Percentiles rank a stretch among this genome's conserved stretches.
Evolutionary conservation across 2,888 invertebrate genomes (phyloP).

Genomic region (Gibbula magus): DNA sequence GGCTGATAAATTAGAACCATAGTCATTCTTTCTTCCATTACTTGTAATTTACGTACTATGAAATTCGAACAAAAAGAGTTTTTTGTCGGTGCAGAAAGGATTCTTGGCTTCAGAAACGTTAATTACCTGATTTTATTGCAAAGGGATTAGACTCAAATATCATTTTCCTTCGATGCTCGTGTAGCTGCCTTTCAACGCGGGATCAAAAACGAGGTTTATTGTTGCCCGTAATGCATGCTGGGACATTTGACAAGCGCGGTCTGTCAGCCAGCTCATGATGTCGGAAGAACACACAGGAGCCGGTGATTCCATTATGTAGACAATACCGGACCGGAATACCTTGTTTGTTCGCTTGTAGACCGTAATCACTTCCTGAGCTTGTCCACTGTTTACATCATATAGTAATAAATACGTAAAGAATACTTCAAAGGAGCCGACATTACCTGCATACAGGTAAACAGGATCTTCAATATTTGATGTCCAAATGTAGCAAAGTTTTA

Average conservation of each 20-base stretch:
- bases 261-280: background rate
- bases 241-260: background rate
- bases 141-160: too few relatives aligned
- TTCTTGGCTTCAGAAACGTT: too few relatives aligned
- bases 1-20: too few relatives aligned
- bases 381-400: background rate
- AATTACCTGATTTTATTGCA: too few relatives aligned
- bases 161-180: background rate
- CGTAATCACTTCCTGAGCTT: background rate
- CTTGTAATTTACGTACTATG: too few relatives aligned
- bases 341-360: slow-evolving; percentile 4
- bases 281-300: background rate
- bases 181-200: background rate
- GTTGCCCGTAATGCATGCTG: background rate
- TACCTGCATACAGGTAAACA: too few relatives aligned
- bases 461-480: too few relatives aligned
- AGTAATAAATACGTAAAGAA: background rate
- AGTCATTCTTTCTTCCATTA: too few relatives aligned
- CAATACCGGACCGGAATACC: background rate
- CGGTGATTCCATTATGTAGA: background rate
- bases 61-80: too few relatives aligned
- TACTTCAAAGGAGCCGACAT: background rate
- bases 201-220: slow-evolving; percentile 12
- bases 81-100: too few relatives aligned
- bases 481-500: too few relatives aligned